A percentile compares a stretch with the other conserved stretches of the same genome.
These are phyloP conservation scores for Microcebus lehilahytsara DNA, from an alignment of 2,113 vertebrate genomes.

Conservation along the genomic window DNA sequence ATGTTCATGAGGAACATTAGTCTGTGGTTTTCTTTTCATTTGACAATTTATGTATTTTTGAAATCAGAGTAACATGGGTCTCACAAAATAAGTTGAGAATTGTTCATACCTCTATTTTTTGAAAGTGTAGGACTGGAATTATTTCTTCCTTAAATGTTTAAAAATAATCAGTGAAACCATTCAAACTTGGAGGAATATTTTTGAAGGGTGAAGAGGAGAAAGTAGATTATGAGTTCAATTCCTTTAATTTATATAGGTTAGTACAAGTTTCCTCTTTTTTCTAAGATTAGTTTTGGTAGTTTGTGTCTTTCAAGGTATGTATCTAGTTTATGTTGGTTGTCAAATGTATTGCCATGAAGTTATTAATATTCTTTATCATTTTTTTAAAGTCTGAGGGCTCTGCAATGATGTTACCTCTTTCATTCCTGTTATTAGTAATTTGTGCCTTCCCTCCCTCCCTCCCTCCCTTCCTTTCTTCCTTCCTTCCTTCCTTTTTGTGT, in stretches of 20 bases:
- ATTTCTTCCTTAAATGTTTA: neutral
- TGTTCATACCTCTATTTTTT: neutral
- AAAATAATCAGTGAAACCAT: neutral
- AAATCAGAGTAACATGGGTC: neutral
- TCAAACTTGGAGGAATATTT: neutral
- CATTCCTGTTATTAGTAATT: neutral
- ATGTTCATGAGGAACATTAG: neutral
- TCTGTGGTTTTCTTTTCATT: neutral
- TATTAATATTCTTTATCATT: neutral
- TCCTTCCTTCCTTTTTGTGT: neutral
- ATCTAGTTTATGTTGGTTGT: neutral
- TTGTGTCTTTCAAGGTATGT: neutral
- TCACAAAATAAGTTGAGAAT: neutral
- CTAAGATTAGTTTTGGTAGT: neutral
- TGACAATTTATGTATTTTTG: neutral
- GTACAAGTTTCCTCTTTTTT: neutral
- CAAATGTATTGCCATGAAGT: neutral
- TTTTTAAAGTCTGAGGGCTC: neutral
- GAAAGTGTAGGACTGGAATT: neutral
- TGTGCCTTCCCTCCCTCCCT: neutral
- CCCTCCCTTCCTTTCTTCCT: no score
- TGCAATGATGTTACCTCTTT: neutral
- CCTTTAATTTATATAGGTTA: neutral
- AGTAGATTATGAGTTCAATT: neutral
- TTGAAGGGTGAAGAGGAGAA: neutral